These are phyloP conservation scores for Decapterus maruadsi DNA, from an alignment of 2,797 vertebrate genomes.

Conservation along the genomic window DNA sequence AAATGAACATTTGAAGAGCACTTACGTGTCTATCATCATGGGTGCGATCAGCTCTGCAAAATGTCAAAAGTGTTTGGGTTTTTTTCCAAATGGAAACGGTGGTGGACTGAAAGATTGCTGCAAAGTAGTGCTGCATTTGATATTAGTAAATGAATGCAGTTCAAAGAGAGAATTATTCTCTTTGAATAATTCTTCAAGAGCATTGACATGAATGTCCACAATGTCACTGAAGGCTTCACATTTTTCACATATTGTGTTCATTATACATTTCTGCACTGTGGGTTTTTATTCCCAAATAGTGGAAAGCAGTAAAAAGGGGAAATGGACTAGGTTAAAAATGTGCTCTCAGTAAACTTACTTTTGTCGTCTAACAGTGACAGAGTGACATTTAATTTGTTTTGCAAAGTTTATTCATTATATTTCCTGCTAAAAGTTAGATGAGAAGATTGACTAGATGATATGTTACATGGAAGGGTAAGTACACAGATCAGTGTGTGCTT, in stretches of 20 bases:
- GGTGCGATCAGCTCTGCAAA: constrained; percentile 9
- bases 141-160: neutral
- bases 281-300: neutral
- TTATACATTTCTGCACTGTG: neutral
- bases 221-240: neutral
- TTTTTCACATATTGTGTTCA: neutral
- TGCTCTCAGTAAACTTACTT: neutral
- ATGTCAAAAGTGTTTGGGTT: constrained; percentile 11
- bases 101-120: constrained; percentile 1
- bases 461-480: neutral
- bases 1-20: constrained; percentile 54
- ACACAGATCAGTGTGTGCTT: neutral
- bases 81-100: neutral
- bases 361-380: neutral
- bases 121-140: neutral
- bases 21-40: constrained; percentile 29
- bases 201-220: neutral
- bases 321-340: neutral
- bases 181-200: neutral
- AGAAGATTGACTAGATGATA: neutral
- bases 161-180: neutral
- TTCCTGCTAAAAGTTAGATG: neutral
- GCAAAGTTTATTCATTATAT: neutral
- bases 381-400: neutral
- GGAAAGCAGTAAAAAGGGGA: neutral